A percentile compares a stretch with the other conserved stretches of the same genome.
These are phyloP conservation scores for Tachyglossus aculeatus DNA, from an alignment of 2,797 vertebrate genomes.

Conservation along the genomic window DNA sequence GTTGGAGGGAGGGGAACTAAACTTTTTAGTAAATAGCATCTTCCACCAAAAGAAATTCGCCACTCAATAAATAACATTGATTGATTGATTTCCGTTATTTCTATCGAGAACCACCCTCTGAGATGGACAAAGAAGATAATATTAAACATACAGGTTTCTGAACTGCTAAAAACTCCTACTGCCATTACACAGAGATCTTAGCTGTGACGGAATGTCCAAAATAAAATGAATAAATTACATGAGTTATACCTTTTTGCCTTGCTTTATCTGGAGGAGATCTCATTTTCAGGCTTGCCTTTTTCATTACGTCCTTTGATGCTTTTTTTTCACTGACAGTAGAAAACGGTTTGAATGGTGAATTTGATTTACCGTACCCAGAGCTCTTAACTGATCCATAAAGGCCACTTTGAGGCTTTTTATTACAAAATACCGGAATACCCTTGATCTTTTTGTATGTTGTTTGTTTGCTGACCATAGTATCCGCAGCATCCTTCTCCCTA, in stretches of 20 bases:
- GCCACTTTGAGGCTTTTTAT: constrained; percentile 66
- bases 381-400: constrained; percentile 65
- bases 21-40: background rate
- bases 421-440: constrained; percentile 62
- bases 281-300: constrained; percentile 56
- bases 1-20: background rate
- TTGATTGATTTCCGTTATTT: background rate
- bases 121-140: too few species aligned
- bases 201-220: rapidly evolving
- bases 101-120: background rate
- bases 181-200: too few species aligned
- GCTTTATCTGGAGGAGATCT: constrained; percentile 56
- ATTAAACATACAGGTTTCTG: too few species aligned
- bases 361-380: constrained; percentile 75
- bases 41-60: background rate
- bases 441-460: constrained; percentile 52
- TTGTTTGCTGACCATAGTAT: constrained; percentile 45
- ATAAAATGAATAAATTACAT: background rate
- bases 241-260: constrained; percentile 71
- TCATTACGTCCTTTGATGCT: constrained; percentile 60
- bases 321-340: constrained; percentile 66
- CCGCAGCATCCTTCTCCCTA: constrained; percentile 47
- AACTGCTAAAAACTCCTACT: too few species aligned
- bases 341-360: constrained; percentile 61
- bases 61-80: background rate